Conservation (phyloP, 2,113 vertebrate species). For the Leptocoma aspasia region DNA sequence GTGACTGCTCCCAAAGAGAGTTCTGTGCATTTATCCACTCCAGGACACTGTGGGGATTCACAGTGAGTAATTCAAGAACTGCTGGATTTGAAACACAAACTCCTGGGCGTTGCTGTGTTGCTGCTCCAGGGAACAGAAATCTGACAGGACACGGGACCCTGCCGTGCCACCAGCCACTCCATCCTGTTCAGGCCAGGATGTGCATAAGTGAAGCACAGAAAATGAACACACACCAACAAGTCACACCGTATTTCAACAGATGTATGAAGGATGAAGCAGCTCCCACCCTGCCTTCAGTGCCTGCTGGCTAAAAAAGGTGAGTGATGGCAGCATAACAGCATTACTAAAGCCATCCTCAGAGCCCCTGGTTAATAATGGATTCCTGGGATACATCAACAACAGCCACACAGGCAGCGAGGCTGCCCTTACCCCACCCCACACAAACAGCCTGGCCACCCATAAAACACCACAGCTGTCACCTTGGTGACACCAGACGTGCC, state of each 20-base stretch:
- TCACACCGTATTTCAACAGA: background rate
- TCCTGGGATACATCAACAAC: conserved; percentile 6
- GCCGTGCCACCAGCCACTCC: background rate
- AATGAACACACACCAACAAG: background rate
- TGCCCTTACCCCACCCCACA: background rate
- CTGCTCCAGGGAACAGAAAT: background rate
- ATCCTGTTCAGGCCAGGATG: background rate
- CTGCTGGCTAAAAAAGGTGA: conserved; percentile 29
- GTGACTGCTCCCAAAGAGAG: background rate
- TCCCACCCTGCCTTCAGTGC: background rate
- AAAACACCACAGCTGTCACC: background rate
- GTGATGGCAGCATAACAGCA: conserved; percentile 1
- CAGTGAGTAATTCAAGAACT: background rate
- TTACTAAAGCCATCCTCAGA: conserved; percentile 9
- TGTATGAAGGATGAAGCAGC: background rate
- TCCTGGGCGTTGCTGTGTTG: background rate
- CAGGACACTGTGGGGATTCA: background rate
- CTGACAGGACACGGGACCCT: fast-evolving
- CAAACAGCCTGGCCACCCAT: background rate
- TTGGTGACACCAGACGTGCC: background rate
- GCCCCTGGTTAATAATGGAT: background rate
- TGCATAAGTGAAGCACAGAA: background rate
- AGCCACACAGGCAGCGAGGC: background rate
- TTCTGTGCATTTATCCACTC: background rate
- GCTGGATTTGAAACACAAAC: background rate